A percentile compares a stretch with the other conserved stretches of the same genome.
These are phyloP conservation scores for Chrysomela aeneicollis DNA, from an alignment of 2,888 invertebrate species.

Conservation along the genomic window DNA sequence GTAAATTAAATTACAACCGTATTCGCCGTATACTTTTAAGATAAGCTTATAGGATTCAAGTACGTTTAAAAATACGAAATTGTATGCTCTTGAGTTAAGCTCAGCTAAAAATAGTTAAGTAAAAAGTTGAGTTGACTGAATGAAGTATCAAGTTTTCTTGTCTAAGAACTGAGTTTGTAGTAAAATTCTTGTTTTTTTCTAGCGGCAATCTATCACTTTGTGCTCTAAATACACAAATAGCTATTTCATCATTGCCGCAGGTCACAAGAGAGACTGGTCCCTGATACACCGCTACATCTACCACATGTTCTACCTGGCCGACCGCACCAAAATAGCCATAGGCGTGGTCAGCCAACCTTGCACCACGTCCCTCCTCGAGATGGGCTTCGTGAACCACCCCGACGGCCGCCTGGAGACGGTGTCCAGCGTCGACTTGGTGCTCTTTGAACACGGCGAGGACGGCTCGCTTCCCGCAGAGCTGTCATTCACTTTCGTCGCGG, in stretches of 20 bases:
- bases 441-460: constrained; percentile 75
- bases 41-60: no score
- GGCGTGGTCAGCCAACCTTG: constrained; percentile 81
- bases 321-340: constrained; percentile 73
- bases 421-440: constrained; percentile 68
- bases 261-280: constrained; percentile 76
- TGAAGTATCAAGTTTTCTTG: no score
- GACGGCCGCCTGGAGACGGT: constrained; percentile 64
- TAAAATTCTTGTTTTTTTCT: no score
- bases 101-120: no score
- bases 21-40: no score
- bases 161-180: no score
- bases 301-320: constrained; percentile 77
- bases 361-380: constrained; percentile 70
- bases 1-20: no score
- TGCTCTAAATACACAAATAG: no score
- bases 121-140: no score
- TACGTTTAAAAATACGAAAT: no score
- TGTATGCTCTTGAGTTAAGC: no score
- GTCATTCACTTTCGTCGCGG: constrained; percentile 70
- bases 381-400: constrained; percentile 69
- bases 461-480: constrained; percentile 68
- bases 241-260: constrained; percentile 53
- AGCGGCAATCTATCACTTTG: no score
- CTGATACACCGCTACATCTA: constrained; percentile 81